phyloP scores from a whole-genome alignment of 2,113 vertebrate species.

The Ceuthmochares aereus region DNA sequence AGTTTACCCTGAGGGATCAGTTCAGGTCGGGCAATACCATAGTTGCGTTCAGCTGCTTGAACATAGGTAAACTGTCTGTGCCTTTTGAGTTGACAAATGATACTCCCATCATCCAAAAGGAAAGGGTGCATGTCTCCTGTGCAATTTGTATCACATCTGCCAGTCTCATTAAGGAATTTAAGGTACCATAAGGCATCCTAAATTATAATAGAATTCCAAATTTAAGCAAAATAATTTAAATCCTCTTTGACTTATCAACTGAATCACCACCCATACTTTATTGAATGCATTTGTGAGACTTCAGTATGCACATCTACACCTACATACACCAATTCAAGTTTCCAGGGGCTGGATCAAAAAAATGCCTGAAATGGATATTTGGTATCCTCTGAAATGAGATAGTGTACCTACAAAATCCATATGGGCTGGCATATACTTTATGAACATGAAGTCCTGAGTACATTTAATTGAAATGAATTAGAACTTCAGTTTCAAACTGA shows the following conservation, averaged over 20 bases:
- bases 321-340: background rate
- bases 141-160: background rate
- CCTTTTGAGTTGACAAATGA: background rate
- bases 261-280: background rate
- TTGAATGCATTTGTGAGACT: background rate
- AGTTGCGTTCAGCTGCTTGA: background rate
- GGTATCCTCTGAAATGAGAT: background rate
- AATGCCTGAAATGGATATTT: background rate
- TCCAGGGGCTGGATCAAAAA: background rate
- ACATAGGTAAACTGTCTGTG: background rate
- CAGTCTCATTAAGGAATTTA: background rate
- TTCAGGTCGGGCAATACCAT: background rate
- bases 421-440: background rate
- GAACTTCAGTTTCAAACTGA: background rate
- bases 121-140: accelerated
- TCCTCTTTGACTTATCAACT: background rate
- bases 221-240: background rate
- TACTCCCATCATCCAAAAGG: background rate
- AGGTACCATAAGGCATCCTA: background rate
- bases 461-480: background rate
- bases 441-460: background rate
- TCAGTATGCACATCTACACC: background rate
- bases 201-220: background rate
- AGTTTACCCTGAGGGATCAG: background rate
- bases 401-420: background rate